Percentiles rank a stretch among this genome's conserved stretches.
These are phyloP conservation scores for Brachionus angularis DNA, from an alignment of 1,140 invertebrate species.

Conservation along the genomic window DNA sequence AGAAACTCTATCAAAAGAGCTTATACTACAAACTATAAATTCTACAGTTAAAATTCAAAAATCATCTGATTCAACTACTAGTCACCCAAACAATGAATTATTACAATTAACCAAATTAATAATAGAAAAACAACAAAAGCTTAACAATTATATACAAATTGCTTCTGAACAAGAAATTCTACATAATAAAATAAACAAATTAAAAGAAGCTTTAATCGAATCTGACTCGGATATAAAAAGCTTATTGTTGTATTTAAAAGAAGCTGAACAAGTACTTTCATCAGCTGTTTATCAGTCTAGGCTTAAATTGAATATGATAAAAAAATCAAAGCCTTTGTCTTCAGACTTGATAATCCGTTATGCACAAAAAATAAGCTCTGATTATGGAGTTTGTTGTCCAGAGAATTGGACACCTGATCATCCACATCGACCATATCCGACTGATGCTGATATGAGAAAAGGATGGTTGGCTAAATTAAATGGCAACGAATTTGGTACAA, in stretches of 20 bases:
- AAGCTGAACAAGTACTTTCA: constrained; percentile 34
- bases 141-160: constrained; percentile 15
- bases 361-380: constrained; percentile 25
- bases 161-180: constrained; percentile 9
- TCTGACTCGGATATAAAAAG: constrained; percentile 35
- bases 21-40: constrained; percentile 9
- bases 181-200: constrained; percentile 1
- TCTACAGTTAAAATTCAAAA: constrained; percentile 7
- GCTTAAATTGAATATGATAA: constrained; percentile 26
- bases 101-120: constrained; percentile 28
- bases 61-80: no score
- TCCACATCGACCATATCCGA: constrained; percentile 33
- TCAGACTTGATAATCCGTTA: constrained; percentile 24
- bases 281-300: constrained; percentile 41
- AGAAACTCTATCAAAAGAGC: constrained; percentile 9
- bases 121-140: constrained; percentile 28
- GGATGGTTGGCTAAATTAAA: constrained; percentile 27
- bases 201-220: constrained; percentile 8
- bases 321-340: constrained; percentile 6
- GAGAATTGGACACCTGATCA: constrained; percentile 35
- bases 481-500: not conserved
- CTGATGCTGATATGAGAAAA: constrained; percentile 27
- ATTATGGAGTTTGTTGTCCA: constrained; percentile 7
- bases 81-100: no score
- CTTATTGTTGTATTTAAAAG: constrained; percentile 23